Conservation (phyloP, 2,888 invertebrate genomes). For the Pelosia muscerda region DNA sequence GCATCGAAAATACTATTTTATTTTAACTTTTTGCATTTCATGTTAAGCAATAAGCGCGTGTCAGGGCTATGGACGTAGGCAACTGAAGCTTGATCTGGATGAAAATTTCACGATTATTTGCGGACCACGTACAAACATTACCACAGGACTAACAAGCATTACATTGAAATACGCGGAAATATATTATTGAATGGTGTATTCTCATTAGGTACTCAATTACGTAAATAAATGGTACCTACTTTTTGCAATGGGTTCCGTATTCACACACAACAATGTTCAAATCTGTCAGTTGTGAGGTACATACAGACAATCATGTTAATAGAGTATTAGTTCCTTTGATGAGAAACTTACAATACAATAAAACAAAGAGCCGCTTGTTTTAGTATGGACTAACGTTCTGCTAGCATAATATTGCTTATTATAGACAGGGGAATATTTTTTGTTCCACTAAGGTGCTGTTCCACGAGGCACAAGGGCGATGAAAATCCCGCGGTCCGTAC, state of each 20-base stretch:
- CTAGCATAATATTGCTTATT: no score
- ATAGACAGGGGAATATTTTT: background rate
- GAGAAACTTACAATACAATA: constrained; percentile 7
- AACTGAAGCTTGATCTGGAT: no score
- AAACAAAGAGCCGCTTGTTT: background rate
- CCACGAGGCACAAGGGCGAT: background rate
- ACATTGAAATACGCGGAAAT: constrained; percentile 53
- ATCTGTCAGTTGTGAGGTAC: constrained; percentile 6
- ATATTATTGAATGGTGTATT: constrained; percentile 45
- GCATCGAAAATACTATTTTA: no score
- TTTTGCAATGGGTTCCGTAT: constrained; percentile 38
- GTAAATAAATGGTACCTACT: constrained; percentile 37
- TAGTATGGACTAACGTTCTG: background rate
- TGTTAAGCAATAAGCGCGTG: no score
- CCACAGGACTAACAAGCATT: constrained; percentile 12
- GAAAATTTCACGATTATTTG: background rate
- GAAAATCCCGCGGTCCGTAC: background rate
- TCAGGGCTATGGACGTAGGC: no score
- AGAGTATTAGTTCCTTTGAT: constrained; percentile 1
- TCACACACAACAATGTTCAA: constrained; percentile 36
- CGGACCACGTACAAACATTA: background rate
- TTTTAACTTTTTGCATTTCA: no score
- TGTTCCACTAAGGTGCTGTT: background rate
- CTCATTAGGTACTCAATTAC: constrained; percentile 46
- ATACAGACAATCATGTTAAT: constrained; percentile 9